Percentiles rank a stretch among this genome's conserved stretches.
These are phyloP conservation scores for Trachurus trachurus DNA, from an alignment of 2,797 vertebrate genomes.

Conservation along the genomic window DNA sequence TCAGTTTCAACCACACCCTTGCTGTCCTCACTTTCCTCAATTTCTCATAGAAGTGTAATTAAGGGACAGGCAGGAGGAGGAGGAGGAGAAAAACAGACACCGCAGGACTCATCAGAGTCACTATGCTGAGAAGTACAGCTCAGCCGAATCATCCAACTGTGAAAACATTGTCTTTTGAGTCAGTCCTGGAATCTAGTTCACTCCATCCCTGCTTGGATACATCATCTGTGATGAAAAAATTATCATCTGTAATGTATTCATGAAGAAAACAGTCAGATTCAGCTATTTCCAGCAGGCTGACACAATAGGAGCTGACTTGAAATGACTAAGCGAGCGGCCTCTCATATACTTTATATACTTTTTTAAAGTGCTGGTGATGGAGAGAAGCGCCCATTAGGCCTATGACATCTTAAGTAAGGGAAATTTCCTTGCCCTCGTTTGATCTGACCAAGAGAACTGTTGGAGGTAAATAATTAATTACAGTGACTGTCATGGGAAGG, in stretches of 20 bases:
- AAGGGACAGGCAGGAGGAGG: slow-evolving; percentile 51
- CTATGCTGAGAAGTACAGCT: slow-evolving; percentile 48
- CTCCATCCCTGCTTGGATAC: slow-evolving; percentile 35
- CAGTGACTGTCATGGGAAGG: slow-evolving; percentile 40
- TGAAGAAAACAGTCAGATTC: slow-evolving; percentile 48
- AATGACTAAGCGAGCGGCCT: slow-evolving; percentile 37
- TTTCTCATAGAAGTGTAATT: slow-evolving; percentile 72
- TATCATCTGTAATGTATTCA: slow-evolving; percentile 58
- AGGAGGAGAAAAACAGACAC: slow-evolving; percentile 50
- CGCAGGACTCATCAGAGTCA: slow-evolving; percentile 57
- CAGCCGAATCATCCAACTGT: slow-evolving; percentile 71
- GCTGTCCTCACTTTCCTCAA: slow-evolving; percentile 48
- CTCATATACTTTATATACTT: slow-evolving; percentile 10
- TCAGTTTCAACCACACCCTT: slow-evolving; percentile 70
- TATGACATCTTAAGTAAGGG: slow-evolving; percentile 51
- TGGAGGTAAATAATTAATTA: slow-evolving; percentile 70
- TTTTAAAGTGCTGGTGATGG: slow-evolving; percentile 37
- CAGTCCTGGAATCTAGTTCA: slow-evolving; percentile 46
- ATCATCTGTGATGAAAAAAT: slow-evolving; percentile 57
- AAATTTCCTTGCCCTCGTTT: slow-evolving; percentile 44
- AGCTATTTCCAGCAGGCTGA: slow-evolving; percentile 41
- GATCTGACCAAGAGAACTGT: slow-evolving; percentile 45
- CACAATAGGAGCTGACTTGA: slow-evolving; percentile 36
- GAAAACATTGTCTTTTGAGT: slow-evolving; percentile 76
- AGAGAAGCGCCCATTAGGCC: slow-evolving; percentile 49